Evolutionary conservation across 2,888 invertebrate genomes (phyloP).

Genomic region (Drosophila yooni): DNA sequence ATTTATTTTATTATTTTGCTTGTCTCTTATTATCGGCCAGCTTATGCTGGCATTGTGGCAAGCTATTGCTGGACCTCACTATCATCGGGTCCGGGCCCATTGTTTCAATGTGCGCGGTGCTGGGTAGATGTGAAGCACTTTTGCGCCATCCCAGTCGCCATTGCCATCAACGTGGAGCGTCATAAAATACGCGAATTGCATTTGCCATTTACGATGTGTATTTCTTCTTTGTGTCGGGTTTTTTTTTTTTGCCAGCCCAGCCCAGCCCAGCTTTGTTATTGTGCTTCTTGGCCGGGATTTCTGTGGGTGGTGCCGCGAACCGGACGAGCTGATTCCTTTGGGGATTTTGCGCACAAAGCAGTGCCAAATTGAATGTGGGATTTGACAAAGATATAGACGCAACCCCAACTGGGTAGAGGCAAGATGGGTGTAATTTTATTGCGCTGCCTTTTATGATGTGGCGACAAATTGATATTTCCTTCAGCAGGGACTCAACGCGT

Average conservation of each 20-base stretch:
- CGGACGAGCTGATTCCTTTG: conserved; percentile 76
- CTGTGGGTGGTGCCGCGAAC: conserved; percentile 33
- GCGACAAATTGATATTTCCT: conserved; percentile 82
- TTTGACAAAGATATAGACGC: conserved; percentile 69
- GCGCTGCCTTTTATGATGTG: conserved; percentile 80
- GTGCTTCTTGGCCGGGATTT: conserved; percentile 55
- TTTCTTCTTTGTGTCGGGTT: conserved; percentile 50
- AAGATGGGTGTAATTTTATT: conserved; percentile 77
- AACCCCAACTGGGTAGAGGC: conserved; percentile 14
- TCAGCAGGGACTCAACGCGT: conserved; percentile 37
- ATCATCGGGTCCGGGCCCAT: conserved; percentile 55
- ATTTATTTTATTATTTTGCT: conserved; percentile 82
- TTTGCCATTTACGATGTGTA: conserved; percentile 80
- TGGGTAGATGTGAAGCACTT: conserved; percentile 65
- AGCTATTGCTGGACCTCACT: conserved; percentile 47
- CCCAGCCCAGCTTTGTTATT: conserved; percentile 63
- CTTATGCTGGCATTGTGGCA: conserved; percentile 46
- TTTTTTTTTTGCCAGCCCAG: conserved; percentile 19
- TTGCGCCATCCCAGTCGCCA: conserved; percentile 59
- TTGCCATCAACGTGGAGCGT: conserved; percentile 78
- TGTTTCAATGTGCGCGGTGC: conserved; percentile 44
- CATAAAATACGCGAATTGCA: conserved; percentile 83
- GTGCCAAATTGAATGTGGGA: conserved; percentile 80
- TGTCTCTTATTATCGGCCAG: conserved; percentile 78
- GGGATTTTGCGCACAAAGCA: conserved; percentile 82